These are phyloP conservation scores for Dendrolimus houi DNA, from an alignment of 2,888 invertebrate species.

Conservation along the genomic window DNA sequence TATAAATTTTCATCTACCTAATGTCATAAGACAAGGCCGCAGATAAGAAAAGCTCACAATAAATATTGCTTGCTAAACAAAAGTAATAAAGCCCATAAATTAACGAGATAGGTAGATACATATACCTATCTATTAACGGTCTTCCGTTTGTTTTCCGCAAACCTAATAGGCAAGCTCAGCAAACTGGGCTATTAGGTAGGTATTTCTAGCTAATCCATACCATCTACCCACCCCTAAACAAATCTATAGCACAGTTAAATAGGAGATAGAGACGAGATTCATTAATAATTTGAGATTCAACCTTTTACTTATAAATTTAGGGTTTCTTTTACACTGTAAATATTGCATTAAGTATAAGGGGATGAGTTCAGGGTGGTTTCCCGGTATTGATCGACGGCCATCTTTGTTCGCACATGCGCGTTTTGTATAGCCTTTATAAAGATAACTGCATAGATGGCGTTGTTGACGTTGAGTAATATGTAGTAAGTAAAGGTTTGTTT, in stretches of 20 bases:
- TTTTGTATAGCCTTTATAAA: constrained; percentile 19
- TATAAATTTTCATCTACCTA: too few species aligned
- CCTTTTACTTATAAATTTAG: constrained; percentile 20
- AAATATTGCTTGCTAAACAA: neutral
- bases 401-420: constrained; percentile 60
- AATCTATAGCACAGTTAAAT: constrained; percentile 34
- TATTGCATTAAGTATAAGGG: constrained; percentile 25
- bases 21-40: too few species aligned
- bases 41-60: too few species aligned
- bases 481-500: neutral
- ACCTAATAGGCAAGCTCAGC: neutral
- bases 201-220: constrained; percentile 5
- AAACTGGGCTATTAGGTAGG: constrained; percentile 1
- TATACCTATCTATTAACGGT: neutral
- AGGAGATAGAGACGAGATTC: constrained; percentile 49
- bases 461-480: constrained; percentile 17
- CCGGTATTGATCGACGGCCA: constrained; percentile 67
- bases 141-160: neutral
- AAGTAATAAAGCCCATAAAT: neutral
- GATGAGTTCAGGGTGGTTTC: constrained; percentile 56
- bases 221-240: constrained; percentile 17
- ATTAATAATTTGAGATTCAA: constrained; percentile 21
- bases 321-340: constrained; percentile 24
- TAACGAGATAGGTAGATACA: too few species aligned
- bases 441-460: constrained; percentile 52